phyloP scores from a whole-genome alignment of 2,113 vertebrate genomes.

The Nothocercus julius region DNA sequence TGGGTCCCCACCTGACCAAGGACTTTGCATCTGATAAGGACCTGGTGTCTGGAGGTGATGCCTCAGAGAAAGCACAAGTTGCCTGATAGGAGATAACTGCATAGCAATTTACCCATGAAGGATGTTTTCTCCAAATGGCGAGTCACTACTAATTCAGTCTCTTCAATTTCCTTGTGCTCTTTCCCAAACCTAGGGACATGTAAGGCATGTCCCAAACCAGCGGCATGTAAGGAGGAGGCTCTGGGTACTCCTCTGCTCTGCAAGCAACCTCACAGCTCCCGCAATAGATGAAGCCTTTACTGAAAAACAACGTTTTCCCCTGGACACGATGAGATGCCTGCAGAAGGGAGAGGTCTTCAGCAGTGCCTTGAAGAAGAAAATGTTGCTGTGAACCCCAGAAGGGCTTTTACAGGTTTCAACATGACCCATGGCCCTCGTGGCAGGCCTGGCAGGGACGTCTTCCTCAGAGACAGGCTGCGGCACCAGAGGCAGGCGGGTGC shows the following conservation, averaged over 20 bases:
- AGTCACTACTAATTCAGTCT: neutral
- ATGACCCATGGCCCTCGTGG: neutral
- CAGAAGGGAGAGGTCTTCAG: neutral
- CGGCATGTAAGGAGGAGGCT: neutral
- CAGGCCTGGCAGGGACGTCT: neutral
- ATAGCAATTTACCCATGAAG: neutral
- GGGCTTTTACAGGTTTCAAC: neutral
- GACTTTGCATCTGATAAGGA: neutral
- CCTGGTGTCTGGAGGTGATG: neutral
- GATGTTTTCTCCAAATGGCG: neutral
- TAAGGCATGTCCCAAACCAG: neutral
- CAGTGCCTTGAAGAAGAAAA: neutral
- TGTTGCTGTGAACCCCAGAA: neutral
- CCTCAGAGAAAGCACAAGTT: neutral
- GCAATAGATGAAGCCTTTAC: neutral
- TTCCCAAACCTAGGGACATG: neutral
- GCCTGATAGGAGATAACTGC: neutral
- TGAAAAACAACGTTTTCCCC: neutral
- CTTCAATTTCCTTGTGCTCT: neutral
- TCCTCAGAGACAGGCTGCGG: neutral
- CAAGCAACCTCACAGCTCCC: neutral
- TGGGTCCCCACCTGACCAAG: neutral
- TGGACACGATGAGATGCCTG: accelerated
- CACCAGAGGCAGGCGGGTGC: neutral
- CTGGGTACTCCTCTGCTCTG: neutral